phyloP scores from a whole-genome alignment of 2,888 invertebrate species.

The Polia nebulosa region DNA sequence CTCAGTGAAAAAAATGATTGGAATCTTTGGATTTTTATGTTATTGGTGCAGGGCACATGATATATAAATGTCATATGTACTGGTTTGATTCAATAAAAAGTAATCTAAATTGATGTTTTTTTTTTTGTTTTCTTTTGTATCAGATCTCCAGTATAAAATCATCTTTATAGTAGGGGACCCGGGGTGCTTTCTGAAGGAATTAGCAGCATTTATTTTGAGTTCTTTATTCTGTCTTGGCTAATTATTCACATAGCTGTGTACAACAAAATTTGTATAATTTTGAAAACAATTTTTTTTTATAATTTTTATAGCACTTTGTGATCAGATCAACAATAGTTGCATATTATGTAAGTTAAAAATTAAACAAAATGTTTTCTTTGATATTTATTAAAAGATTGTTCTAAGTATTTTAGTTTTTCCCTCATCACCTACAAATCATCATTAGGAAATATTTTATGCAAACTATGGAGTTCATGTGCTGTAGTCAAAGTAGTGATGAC shows the following conservation, averaged over 20 bases:
- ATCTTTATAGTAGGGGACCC: conserved; percentile 33
- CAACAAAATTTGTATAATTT: no score
- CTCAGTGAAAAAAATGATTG: conserved; percentile 67
- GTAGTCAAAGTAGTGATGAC: no score
- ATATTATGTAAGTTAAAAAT: background rate
- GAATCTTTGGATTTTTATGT: conserved; percentile 67
- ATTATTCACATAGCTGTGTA: conserved; percentile 6
- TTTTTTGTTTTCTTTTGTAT: conserved; percentile 42
- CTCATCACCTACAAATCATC: background rate
- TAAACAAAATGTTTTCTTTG: background rate
- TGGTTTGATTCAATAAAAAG: conserved; percentile 73
- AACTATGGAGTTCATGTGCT: no score
- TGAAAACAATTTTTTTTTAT: no score
- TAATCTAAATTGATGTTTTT: conserved; percentile 45
- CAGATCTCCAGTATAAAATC: conserved; percentile 37
- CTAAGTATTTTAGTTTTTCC: conserved; percentile 2
- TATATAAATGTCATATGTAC: conserved; percentile 68
- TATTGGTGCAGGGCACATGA: conserved; percentile 75
- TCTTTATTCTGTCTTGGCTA: no score
- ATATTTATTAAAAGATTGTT: conserved; percentile 15
- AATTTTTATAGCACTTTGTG: conserved; percentile 4
- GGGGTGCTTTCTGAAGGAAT: background rate
- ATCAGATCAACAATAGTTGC: background rate
- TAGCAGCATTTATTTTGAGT: background rate
- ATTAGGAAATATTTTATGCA: no score